Percentiles rank a stretch among this genome's conserved stretches.
phyloP scores from a whole-genome alignment of 2,113 vertebrate genomes.

The Oostethus manadensis region DNA sequence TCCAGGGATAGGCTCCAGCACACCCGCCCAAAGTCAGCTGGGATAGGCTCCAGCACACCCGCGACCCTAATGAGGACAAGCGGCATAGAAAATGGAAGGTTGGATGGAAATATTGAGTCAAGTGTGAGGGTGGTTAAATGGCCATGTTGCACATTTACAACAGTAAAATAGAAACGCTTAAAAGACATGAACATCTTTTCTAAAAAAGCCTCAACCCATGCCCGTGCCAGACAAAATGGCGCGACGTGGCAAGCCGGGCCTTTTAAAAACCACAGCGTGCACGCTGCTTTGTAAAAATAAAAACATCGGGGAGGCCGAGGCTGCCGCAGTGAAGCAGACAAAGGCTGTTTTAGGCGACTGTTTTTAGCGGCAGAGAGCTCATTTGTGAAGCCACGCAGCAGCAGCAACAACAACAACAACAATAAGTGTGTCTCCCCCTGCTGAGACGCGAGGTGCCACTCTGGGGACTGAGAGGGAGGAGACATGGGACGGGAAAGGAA shows the following conservation, averaged over 20 bases:
- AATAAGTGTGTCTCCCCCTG: constrained; percentile 36
- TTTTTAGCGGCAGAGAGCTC: constrained; percentile 57
- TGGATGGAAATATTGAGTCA: no score
- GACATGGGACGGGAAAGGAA: constrained; percentile 36
- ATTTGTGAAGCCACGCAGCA: constrained; percentile 27
- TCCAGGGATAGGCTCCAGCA: no score
- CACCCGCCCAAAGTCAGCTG: no score
- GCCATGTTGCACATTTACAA: no score
- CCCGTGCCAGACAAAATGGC: constrained; percentile 11
- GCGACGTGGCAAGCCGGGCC: constrained; percentile 1
- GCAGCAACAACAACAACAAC: constrained; percentile 9
- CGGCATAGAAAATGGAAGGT: no score
- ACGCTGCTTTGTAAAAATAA: constrained; percentile 8
- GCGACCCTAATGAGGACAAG: no score
- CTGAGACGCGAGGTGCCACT: constrained; percentile 44
- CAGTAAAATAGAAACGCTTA: no score
- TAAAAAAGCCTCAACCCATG: no score
- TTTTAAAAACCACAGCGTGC: constrained; percentile 23
- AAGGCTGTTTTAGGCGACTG: constrained; percentile 36
- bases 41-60: no score
- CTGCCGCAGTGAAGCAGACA: constrained; percentile 25
- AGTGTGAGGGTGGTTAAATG: no score
- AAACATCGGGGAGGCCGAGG: constrained; percentile 23
- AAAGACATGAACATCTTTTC: no score
- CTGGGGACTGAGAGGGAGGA: constrained; percentile 44